Conservation (phyloP, 2,888 invertebrate genomes). For the Slavum lentiscoides region DNA sequence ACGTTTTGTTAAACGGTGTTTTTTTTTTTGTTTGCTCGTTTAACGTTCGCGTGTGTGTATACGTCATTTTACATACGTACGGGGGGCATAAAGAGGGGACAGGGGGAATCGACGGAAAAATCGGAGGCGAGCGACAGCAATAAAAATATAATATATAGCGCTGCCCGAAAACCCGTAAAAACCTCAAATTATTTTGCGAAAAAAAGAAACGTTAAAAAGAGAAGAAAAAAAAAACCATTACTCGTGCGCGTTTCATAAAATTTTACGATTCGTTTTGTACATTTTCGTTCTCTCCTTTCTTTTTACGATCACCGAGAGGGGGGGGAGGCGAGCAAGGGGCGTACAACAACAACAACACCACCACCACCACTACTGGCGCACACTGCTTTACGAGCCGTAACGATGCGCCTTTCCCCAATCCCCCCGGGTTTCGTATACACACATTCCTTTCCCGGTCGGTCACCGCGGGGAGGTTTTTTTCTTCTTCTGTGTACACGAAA, state of each 20-base stretch:
- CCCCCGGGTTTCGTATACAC: background rate
- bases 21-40: background rate
- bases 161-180: slow-evolving; percentile 44
- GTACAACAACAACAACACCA: too few relatives aligned
- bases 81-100: too few relatives aligned
- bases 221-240: slow-evolving; percentile 44
- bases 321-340: too few relatives aligned
- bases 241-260: slow-evolving; percentile 45
- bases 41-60: too few relatives aligned
- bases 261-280: slow-evolving; percentile 42
- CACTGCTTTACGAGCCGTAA: slow-evolving; percentile 50
- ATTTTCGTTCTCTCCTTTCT: background rate
- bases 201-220: background rate
- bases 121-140: background rate
- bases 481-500: slow-evolving; percentile 12
- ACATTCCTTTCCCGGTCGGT: background rate
- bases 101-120: background rate
- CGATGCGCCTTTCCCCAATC: slow-evolving; percentile 34
- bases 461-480: background rate
- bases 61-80: background rate
- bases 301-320: slow-evolving; percentile 20
- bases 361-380: too few relatives aligned
- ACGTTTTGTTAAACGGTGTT: slow-evolving; percentile 30
- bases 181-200: slow-evolving; percentile 46
- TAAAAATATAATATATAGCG: slow-evolving; percentile 15